phyloP scores from a whole-genome alignment of 1,140 invertebrate species.

The Lucilia cuprina region DNA sequence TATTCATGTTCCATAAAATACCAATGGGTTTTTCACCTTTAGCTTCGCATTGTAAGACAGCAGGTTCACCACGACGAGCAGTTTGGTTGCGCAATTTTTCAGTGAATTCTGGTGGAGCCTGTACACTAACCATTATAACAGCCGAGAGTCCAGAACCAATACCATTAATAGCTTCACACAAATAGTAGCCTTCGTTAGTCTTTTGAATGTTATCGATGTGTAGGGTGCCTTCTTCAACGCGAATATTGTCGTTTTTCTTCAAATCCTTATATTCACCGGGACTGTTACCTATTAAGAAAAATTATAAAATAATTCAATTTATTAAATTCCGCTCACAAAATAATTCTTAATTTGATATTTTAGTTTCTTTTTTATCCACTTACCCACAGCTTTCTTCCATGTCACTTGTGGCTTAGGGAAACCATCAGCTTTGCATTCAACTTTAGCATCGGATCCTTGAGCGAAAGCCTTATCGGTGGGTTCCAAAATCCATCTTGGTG shows the following conservation, averaged over 20 bases:
- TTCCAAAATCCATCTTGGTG: slow-evolving; percentile 95
- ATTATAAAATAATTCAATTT: neutral
- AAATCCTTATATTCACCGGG: slow-evolving; percentile 92
- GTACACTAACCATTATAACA: slow-evolving; percentile 90
- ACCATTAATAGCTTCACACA: slow-evolving; percentile 95
- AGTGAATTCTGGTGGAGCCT: slow-evolving; percentile 93
- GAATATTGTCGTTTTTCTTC: slow-evolving; percentile 86
- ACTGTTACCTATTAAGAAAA: slow-evolving; percentile 73
- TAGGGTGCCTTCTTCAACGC: slow-evolving; percentile 89
- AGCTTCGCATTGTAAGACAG: slow-evolving; percentile 93
- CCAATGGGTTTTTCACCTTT: slow-evolving; percentile 96
- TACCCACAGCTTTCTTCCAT: slow-evolving; percentile 95
- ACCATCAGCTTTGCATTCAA: slow-evolving; percentile 95
- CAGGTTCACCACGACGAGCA: slow-evolving; percentile 86
- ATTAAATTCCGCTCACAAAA: no score
- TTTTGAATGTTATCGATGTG: slow-evolving; percentile 89
- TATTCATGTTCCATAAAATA: slow-evolving; percentile 95
- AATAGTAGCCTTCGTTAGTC: slow-evolving; percentile 91
- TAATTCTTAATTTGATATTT: no score
- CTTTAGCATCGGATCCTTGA: slow-evolving; percentile 88
- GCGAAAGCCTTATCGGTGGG: slow-evolving; percentile 95
- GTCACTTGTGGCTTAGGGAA: slow-evolving; percentile 91
- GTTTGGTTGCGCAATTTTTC: slow-evolving; percentile 91
- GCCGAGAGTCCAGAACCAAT: slow-evolving; percentile 93
- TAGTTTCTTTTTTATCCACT: slow-evolving; percentile 39